phyloP scores from a whole-genome alignment of 2,888 invertebrate genomes.

The Macrophya annulata region DNA sequence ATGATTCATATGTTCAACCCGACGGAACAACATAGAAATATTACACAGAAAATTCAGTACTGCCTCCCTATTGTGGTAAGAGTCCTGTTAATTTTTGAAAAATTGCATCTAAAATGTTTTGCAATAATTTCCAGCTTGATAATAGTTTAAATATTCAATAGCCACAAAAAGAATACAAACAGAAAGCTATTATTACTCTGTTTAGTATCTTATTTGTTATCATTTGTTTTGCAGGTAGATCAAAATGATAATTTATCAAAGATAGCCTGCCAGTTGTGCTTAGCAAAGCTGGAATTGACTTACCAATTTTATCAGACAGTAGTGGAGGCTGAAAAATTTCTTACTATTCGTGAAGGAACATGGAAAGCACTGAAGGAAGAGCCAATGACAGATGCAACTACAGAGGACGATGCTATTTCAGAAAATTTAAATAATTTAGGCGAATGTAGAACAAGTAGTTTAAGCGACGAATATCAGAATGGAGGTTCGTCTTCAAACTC shows the following conservation, averaged over 20 bases:
- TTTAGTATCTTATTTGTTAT: background rate
- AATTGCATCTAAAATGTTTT: background rate
- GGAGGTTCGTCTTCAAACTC: background rate
- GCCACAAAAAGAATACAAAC: background rate
- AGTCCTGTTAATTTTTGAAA: background rate
- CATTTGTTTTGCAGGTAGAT: constrained; percentile 45
- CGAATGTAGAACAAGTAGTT: background rate
- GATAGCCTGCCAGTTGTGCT: constrained; percentile 57
- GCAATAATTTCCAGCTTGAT: background rate
- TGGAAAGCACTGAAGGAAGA: background rate
- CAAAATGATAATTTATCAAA: constrained; percentile 51
- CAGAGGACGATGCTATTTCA: background rate
- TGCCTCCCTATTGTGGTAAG: background rate
- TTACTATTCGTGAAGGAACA: background rate
- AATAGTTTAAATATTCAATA: background rate
- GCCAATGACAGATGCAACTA: background rate
- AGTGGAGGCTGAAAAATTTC: constrained; percentile 37
- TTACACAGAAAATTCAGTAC: constrained; percentile 2
- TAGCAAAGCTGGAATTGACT: constrained; percentile 54
- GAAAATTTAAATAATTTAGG: background rate
- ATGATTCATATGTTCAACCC: background rate
- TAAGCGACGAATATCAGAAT: background rate
- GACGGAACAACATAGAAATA: background rate
- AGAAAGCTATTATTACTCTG: background rate
- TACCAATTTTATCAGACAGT: constrained; percentile 58